phyloP scores from a whole-genome alignment of 2,888 invertebrate species.

The Watsonalla cultraria region DNA sequence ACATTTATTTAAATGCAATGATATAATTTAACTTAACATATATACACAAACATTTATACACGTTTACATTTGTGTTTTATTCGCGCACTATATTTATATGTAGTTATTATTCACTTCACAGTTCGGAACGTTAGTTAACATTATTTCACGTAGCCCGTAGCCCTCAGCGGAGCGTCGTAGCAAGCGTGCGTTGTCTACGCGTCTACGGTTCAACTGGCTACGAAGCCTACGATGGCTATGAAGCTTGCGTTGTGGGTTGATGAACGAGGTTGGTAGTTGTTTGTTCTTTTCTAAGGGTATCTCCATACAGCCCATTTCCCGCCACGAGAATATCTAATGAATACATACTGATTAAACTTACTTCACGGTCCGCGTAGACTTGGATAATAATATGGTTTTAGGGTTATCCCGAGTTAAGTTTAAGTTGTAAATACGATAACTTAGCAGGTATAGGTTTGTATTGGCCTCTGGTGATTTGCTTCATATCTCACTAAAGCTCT shows the following conservation, averaged over 20 bases:
- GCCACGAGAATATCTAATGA: slow-evolving; percentile 24
- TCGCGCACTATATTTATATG: neutral
- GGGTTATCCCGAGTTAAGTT: slow-evolving; percentile 1
- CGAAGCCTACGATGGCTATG: slow-evolving; percentile 20
- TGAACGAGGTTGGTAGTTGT: slow-evolving; percentile 46
- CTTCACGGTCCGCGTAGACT: slow-evolving; percentile 3
- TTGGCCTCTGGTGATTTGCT: neutral
- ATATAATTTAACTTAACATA: slow-evolving; percentile 16
- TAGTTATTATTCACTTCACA: neutral
- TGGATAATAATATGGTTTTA: slow-evolving; percentile 1
- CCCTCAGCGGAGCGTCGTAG: slow-evolving; percentile 6
- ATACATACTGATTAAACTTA: slow-evolving; percentile 15
- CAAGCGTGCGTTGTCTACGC: slow-evolving; percentile 28
- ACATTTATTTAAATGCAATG: slow-evolving; percentile 20
- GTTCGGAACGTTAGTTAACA: neutral
- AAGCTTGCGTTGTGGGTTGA: slow-evolving; percentile 21
- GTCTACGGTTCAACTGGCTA: slow-evolving; percentile 33
- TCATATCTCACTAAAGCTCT: neutral
- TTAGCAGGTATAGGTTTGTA: neutral
- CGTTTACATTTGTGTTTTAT: slow-evolving; percentile 7
- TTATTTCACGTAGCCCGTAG: slow-evolving; percentile 2
- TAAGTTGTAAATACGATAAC: slow-evolving; percentile 1
- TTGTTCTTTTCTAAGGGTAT: slow-evolving; percentile 44
- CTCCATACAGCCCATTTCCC: slow-evolving; percentile 35
- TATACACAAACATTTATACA: slow-evolving; percentile 20